These are phyloP conservation scores for Eclectus roratus DNA, from an alignment of 2,113 vertebrate species.

Conservation along the genomic window DNA sequence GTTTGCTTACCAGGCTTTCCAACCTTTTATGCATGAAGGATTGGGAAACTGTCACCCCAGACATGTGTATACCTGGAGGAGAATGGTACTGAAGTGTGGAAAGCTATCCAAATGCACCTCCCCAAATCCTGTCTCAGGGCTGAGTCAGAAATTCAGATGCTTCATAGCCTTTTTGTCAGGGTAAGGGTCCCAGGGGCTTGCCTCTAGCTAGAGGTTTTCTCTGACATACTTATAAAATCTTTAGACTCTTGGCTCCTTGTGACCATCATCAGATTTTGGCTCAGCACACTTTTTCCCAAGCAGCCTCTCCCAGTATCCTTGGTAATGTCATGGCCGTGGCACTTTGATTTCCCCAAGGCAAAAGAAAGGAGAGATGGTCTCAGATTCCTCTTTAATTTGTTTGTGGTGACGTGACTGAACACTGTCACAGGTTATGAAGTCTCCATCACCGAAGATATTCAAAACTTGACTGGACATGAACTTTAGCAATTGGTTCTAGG, in stretches of 20 bases:
- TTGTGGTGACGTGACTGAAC: background rate
- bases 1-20: background rate
- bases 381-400: background rate
- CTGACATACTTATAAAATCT: background rate
- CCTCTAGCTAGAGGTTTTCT: background rate
- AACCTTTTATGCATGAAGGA: background rate
- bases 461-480: background rate
- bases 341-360: background rate
- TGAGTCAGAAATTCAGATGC: background rate
- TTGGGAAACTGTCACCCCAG: background rate
- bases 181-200: background rate
- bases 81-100: background rate
- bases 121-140: background rate
- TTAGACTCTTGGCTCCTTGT: background rate
- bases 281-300: background rate
- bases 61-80: background rate
- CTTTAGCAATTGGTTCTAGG: rapidly evolving
- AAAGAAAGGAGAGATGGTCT: background rate
- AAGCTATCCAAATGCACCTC: background rate
- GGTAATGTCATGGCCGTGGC: background rate
- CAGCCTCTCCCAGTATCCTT: background rate
- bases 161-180: background rate
- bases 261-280: background rate
- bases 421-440: background rate
- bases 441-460: background rate